Percentiles rank a stretch among this genome's conserved stretches.
Conservation (phyloP, 2,113 vertebrate species). For the Glaucidium brasilianum region DNA sequence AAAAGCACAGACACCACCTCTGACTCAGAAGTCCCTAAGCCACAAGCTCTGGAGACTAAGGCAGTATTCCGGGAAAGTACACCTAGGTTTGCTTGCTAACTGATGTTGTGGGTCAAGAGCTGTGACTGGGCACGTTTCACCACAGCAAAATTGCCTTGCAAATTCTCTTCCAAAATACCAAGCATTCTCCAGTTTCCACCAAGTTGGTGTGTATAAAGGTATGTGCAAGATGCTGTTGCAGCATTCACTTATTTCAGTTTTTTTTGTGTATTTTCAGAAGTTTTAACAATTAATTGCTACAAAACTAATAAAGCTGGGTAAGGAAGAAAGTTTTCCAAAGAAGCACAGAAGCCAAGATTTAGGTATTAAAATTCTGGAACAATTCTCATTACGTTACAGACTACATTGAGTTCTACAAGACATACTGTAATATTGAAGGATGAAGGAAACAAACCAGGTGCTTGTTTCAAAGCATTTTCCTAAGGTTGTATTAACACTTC, state of each 20-base stretch:
- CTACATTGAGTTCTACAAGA: not conserved
- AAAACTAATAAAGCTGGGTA: not conserved
- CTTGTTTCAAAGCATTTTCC: not conserved
- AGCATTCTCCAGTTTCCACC: not conserved
- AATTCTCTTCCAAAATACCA: not conserved
- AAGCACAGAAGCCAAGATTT: not conserved
- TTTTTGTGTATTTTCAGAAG: not conserved
- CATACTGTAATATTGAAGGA: not conserved
- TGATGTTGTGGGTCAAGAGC: not conserved
- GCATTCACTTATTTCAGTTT: not conserved
- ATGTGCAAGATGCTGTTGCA: not conserved
- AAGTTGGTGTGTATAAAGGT: not conserved
- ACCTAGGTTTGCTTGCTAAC: not conserved
- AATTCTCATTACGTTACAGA: accelerated
- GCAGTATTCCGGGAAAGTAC: not conserved
- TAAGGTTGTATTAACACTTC: not conserved
- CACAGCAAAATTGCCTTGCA: not conserved
- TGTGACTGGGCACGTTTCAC: not conserved
- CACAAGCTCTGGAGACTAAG: not conserved
- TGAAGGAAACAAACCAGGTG: not conserved
- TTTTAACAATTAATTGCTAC: not conserved
- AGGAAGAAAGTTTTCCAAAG: not conserved
- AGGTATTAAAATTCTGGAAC: not conserved
- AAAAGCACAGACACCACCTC: not conserved
- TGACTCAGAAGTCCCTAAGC: not conserved